A percentile compares a stretch with the other conserved stretches of the same genome.
These are phyloP conservation scores for Salticus scenicus DNA, from an alignment of 2,888 invertebrate genomes.

Conservation along the genomic window DNA sequence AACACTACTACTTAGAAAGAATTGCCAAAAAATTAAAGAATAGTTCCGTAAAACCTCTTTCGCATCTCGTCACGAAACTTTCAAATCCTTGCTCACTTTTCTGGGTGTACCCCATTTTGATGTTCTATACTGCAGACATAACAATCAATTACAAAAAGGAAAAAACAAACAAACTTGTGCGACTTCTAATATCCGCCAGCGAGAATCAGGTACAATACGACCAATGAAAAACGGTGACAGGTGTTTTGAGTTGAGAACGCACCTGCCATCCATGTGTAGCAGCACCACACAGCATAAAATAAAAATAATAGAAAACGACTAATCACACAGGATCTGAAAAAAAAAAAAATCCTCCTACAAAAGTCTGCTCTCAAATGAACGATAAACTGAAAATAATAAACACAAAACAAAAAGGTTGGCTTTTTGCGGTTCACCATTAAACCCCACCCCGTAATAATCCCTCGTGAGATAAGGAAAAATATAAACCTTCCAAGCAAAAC, in stretches of 20 bases:
- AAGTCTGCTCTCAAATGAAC: slow-evolving; percentile 29
- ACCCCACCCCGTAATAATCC: slow-evolving; percentile 33
- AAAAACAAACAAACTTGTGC: background rate
- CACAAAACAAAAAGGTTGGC: slow-evolving; percentile 18
- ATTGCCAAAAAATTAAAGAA: no score
- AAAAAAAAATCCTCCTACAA: slow-evolving; percentile 52
- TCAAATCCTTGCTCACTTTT: background rate
- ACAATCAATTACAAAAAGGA: slow-evolving; percentile 13
- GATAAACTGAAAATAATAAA: slow-evolving; percentile 3
- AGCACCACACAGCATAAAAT: background rate
- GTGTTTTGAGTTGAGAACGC: slow-evolving; percentile 47
- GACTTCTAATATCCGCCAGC: background rate
- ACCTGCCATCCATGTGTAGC: slow-evolving; percentile 43
- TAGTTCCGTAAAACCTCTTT: no score
- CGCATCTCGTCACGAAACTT: no score
- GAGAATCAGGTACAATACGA: slow-evolving; percentile 18
- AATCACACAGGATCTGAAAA: slow-evolving; percentile 7
- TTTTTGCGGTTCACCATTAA: slow-evolving; percentile 58
- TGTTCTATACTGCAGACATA: background rate
- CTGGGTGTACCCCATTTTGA: background rate
- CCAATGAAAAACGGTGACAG: slow-evolving; percentile 50
- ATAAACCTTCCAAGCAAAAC: background rate
- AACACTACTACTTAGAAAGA: no score
- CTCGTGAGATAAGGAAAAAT: background rate
- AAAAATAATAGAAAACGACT: background rate